Base-by-base conservation (phyloP, 2,113 vertebrate species). In the Corynorhinus townsendii region DNA sequence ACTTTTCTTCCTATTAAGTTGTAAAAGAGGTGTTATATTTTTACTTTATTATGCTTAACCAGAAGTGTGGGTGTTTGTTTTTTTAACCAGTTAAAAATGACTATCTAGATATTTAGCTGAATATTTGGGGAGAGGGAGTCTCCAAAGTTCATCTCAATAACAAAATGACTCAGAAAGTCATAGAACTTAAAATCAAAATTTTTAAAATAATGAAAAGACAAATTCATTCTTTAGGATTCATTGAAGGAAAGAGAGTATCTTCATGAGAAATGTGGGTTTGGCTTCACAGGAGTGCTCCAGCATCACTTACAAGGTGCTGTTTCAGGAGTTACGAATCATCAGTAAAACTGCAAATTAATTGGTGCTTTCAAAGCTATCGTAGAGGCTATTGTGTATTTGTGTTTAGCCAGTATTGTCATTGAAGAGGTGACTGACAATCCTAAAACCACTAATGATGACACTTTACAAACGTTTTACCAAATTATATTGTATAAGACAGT, bases 371-470 rank as follows among this genome's bases (percentile, higher is more conserved):
- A 83, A 93, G 91, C 20, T 0, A 77, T 73, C 96, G 66, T 20
- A 38, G 82, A 80, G 83, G 79, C 89, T 81, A 22, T 68, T 52
- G 73, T 89, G 3, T 88, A 5, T 62, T 16, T 68, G 49, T 75
- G 59, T 54, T 83, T 93, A 79, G 75, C 93, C 73, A 83, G 35
- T 16, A 26, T 83, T 72, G 76, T 83, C 83, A 62, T 6, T 54
- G 89, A 96, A 92, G 64, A 82, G 59, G 54, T 91, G 91, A 93
- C 89, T 89, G 91, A 86, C 28, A 45, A 81, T 93, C 69, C 73
- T 87, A 64, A 94, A 96, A 81, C 71, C 87, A 80, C 89, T 95
- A 94, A 82, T 87, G 69, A 80, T 83, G 66, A 38, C 79, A 35
- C 95, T 95, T 94, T 81, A 87, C 94, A 94, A 94, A 91, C 64